phyloP scores from a whole-genome alignment of 2,113 vertebrate genomes.

The Chiloscyllium plagiosum region DNA sequence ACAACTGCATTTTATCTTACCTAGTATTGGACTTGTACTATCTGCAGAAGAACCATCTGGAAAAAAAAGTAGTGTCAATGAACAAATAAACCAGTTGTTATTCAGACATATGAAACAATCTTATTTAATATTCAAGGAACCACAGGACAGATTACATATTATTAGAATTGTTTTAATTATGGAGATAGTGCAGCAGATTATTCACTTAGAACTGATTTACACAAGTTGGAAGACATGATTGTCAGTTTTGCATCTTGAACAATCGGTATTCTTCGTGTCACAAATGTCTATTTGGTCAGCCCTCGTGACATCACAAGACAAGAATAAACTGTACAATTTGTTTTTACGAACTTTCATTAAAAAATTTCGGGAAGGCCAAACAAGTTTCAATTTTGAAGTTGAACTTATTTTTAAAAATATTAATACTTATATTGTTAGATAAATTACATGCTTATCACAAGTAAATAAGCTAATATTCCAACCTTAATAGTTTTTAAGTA shows the following conservation, averaged over 20 bases:
- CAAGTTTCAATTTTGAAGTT: neutral
- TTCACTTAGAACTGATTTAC: neutral
- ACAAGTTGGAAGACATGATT: neutral
- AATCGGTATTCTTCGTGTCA: neutral
- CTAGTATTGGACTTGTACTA: neutral
- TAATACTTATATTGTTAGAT: neutral
- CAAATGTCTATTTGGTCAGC: neutral
- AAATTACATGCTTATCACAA: neutral
- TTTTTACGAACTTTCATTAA: neutral
- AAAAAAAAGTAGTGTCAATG: neutral
- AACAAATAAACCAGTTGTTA: conserved; percentile 14
- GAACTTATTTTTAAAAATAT: neutral
- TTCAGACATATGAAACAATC: neutral
- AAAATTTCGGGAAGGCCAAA: neutral
- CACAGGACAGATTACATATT: neutral
- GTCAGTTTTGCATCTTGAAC: neutral
- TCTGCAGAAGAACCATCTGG: conserved; percentile 19
- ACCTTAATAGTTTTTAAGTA: neutral
- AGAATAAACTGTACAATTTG: neutral
- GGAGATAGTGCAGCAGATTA: neutral
- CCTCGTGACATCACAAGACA: neutral
- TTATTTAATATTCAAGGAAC: neutral
- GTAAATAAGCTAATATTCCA: neutral
- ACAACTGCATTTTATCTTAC: neutral
- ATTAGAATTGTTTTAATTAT: neutral